Base-by-base conservation (phyloP, 2,113 vertebrate species). In the Vulpes lagopus region DNA sequence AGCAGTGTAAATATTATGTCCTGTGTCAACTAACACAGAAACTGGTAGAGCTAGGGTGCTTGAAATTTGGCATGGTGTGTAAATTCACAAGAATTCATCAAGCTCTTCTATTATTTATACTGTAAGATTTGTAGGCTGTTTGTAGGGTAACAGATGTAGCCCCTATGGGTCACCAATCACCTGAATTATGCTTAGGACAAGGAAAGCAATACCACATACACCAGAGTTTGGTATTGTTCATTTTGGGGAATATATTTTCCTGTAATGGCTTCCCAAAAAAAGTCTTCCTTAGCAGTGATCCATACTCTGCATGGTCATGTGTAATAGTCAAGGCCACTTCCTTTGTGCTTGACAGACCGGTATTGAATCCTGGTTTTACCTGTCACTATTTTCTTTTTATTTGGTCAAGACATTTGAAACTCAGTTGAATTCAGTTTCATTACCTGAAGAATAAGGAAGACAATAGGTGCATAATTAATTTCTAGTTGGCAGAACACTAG, bases 81-180 rank as follows among this genome's bases (percentile, higher is more conserved):
- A 96, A 95, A 89, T 93, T 96, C 94, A 89, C 91, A 98, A 96
- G 97, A 98, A 97, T 89, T 97, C 20, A 53, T 96, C 94, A 86
- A 89, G 91, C 93, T 98, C 73, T 98, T 98, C 97, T 97, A 98
- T 98, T 98, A 98, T 98, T 98, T 96, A 99, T 98, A 78, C 25
- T 71, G 93, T 81, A 98, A 98, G 96, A 98, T 98, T 98, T 99
- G 97, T 98, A 97, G 90, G 88, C 97, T 97, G 91, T 98, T 97
- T 98, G 83, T 80, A 82, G 94, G 98, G 97, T 93, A 98, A 96
- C 95, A 98, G 98, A 96, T 81, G 60, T 98, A 98, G 87, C 88
- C 95, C 80, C 97, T 97, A 74, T 97, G 97, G 97, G 97, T 98
- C 97, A 98, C 93, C 83, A 96, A 96, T 82, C 91, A 94, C 84